Percentiles rank a stretch among this genome's conserved stretches.
Conservation (phyloP, 2,797 vertebrate genomes). For the Enoplosus armatus region DNA sequence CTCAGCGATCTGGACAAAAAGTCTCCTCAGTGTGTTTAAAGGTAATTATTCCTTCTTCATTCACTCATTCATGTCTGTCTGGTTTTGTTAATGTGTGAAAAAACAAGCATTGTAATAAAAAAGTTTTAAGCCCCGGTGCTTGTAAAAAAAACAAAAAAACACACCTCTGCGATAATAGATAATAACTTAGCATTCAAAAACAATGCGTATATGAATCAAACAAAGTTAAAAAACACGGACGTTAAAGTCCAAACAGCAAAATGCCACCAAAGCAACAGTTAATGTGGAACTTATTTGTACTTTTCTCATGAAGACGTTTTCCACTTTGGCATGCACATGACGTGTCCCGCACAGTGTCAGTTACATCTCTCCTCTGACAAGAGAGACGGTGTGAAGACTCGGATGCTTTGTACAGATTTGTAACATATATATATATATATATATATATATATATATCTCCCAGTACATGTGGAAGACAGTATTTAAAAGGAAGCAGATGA, state of each 20-base stretch:
- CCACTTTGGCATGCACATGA: slow-evolving; percentile 87
- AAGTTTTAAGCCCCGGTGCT: slow-evolving; percentile 66
- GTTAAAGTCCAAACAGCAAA: slow-evolving; percentile 72
- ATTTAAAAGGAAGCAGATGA: slow-evolving; percentile 82
- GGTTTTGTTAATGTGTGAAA: slow-evolving; percentile 51
- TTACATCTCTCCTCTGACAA: slow-evolving; percentile 46
- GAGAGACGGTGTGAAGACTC: slow-evolving; percentile 73
- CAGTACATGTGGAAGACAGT: slow-evolving; percentile 85
- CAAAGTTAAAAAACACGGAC: slow-evolving; percentile 79
- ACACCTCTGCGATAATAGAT: slow-evolving; percentile 66
- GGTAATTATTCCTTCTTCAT: slow-evolving; percentile 35
- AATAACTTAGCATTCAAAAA: slow-evolving; percentile 87
- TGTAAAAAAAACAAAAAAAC: slow-evolving; percentile 60
- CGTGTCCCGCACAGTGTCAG: slow-evolving; percentile 81
- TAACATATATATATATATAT: too few species aligned
- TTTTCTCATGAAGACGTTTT: slow-evolving; percentile 74
- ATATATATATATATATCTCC: slow-evolving; percentile 74
- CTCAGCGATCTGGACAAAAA: slow-evolving; percentile 36
- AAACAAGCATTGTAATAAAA: slow-evolving; percentile 73
- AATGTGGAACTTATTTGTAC: slow-evolving; percentile 68
- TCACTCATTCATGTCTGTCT: slow-evolving; percentile 63
- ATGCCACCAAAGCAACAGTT: slow-evolving; percentile 79
- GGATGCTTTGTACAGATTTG: slow-evolving; percentile 80
- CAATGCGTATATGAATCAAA: slow-evolving; percentile 82
- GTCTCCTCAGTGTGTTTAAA: slow-evolving; percentile 40